Conservation (phyloP, 2,113 vertebrate genomes). For the Daubentonia madagascariensis region DNA sequence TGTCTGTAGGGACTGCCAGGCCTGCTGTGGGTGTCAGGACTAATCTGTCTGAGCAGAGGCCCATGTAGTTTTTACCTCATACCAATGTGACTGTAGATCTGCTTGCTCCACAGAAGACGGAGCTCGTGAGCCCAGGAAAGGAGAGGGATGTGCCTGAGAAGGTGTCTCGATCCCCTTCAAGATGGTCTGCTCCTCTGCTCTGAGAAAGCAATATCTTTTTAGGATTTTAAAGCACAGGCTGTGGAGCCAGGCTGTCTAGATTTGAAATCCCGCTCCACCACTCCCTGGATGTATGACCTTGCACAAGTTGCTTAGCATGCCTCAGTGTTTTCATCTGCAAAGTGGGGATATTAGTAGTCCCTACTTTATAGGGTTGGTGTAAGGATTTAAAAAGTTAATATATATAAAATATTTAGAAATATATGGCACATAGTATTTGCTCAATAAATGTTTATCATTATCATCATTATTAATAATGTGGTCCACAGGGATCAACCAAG, state of each 20-base stretch:
- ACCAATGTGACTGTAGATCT: no score
- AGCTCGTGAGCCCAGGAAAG: background rate
- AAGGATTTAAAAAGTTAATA: background rate
- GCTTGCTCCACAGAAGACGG: background rate
- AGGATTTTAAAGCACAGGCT: background rate
- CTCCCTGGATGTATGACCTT: background rate
- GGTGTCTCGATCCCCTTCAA: background rate
- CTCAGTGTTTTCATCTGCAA: background rate
- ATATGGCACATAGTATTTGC: background rate
- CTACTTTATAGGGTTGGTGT: background rate
- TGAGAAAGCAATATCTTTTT: background rate
- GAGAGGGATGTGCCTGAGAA: background rate
- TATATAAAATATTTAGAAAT: background rate
- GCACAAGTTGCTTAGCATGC: no score
- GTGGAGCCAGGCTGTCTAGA: background rate
- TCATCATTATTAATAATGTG: background rate
- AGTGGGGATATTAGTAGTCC: background rate
- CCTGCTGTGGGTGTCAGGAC: background rate
- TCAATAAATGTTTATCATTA: background rate
- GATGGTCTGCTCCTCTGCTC: background rate
- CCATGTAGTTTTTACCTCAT: background rate
- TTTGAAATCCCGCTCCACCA: background rate
- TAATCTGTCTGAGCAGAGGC: background rate
- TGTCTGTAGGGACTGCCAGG: background rate
- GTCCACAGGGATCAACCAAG: background rate